Evolutionary conservation across 2,113 vertebrate genomes (phyloP).

Genomic region (Megalops atlanticus): DNA sequence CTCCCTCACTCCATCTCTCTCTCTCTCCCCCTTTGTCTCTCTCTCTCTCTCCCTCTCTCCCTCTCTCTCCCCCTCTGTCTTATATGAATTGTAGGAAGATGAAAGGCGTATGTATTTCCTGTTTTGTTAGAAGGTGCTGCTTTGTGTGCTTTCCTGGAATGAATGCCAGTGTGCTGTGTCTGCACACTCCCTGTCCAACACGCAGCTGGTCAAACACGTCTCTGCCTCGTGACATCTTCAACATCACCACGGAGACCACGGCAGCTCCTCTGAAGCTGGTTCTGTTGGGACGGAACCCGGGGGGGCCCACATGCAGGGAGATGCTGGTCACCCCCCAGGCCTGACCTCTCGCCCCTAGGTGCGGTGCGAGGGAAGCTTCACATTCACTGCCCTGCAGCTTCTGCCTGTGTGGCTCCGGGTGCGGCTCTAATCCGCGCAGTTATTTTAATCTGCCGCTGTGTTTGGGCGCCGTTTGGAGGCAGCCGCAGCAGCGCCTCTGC

Average conservation of each 20-base stretch:
- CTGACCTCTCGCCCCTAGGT: not conserved
- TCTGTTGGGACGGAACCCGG: not conserved
- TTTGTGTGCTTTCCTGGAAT: slow-evolving; percentile 17
- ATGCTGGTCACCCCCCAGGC: not conserved
- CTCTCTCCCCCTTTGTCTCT: too few species aligned
- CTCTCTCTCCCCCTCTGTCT: too few species aligned
- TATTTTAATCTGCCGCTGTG: slow-evolving; percentile 20
- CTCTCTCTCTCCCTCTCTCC: too few species aligned
- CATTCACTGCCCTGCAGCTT: too few species aligned
- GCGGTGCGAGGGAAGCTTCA: not conserved
- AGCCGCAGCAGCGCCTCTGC: not conserved
- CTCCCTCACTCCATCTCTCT: slow-evolving; percentile 3
- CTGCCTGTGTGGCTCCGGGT: too few species aligned
- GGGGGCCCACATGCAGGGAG: not conserved
- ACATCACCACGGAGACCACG: not conserved
- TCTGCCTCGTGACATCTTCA: not conserved
- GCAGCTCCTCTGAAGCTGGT: not conserved
- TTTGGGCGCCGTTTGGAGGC: not conserved
- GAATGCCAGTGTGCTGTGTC: not conserved
- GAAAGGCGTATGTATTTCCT: slow-evolving; percentile 14
- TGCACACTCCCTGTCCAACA: not conserved
- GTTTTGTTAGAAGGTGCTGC: slow-evolving; percentile 21
- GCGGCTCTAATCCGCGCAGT: not conserved
- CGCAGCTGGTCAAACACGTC: not conserved
- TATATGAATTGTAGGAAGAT: slow-evolving; percentile 9